Evolutionary conservation across 2,113 vertebrate species (phyloP), one percentile per base, ranked within the genome.

Genomic region (Perognathus longimembris): DNA sequence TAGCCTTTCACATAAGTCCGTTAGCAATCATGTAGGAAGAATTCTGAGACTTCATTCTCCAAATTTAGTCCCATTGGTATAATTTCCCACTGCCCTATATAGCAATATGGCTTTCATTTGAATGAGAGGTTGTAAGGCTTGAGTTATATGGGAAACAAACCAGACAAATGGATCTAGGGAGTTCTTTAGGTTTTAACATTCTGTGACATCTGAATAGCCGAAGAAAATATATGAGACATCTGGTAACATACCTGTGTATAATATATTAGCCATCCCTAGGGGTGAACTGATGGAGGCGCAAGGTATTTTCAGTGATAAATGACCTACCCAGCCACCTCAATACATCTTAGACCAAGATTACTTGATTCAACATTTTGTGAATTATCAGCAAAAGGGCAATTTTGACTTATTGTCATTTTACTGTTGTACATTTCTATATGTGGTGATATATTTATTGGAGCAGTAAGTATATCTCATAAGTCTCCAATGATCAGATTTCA

Each of bases 121-220:
- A 82, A 61, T 69, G 70, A 85, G 86, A 57, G 7, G 3, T 80
- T 76, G 32, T 26, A 71, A 83, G 32, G 18, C 22, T 32, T 36
- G n/a, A 83, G 61, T 61, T 42, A 86, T 76, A 50, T 32, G n/a
- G 36, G 82, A 75, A 61, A 57, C 17, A 45, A 24, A 7, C 24
- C 6, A 89, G 36, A 7, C 24, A 71, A 82, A 92, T 36, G 61
- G n/a, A 42, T 74, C 30, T 3, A 74, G 28, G 64, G 20, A 3
- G n/a, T 61, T 88, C 38, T 92, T 91, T 12, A 38, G 5, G 9
- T 45, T 87, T 89, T 87, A 81, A 67, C 8, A 11, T 77, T 81
- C 85, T 83, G 0, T 75, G 64, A 50, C 38, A 67, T 59, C n/a
- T 84, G 45, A 84, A 83, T 64, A 86, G 66, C 11, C 50, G 76